Conservation (phyloP, 2,797 vertebrate species). For the Forpus xanthops region DNA sequence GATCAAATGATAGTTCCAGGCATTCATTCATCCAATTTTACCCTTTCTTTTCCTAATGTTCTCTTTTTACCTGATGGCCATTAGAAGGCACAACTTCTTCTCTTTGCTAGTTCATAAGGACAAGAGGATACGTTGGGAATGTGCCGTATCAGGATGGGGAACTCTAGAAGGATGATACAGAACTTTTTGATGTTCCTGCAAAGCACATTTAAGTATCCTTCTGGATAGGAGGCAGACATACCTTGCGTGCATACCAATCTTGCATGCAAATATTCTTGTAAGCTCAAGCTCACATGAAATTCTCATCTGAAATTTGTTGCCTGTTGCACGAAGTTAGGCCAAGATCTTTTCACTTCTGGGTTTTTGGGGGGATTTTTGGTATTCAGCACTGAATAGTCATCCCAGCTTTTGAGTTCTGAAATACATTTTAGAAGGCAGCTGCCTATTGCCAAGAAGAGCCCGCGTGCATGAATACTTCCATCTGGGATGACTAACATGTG, state of each 20-base stretch:
- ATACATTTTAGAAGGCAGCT: slow-evolving; percentile 42
- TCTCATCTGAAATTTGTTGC: neutral
- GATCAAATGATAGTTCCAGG: neutral
- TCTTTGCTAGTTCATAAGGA: slow-evolving; percentile 30
- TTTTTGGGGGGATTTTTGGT: neutral
- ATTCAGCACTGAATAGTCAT: slow-evolving; percentile 31
- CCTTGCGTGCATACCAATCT: neutral
- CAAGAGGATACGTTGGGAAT: neutral
- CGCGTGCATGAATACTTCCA: slow-evolving; percentile 38
- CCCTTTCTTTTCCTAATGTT: slow-evolving; percentile 46
- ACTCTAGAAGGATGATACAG: neutral
- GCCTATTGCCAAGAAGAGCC: slow-evolving; percentile 49
- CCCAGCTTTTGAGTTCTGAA: slow-evolving; percentile 45
- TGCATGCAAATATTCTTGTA: neutral
- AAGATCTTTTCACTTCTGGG: slow-evolving; percentile 37
- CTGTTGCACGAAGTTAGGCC: slow-evolving; percentile 17
- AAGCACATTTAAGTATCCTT: neutral
- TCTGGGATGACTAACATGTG: slow-evolving; percentile 62
- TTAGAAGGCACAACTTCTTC: slow-evolving; percentile 57
- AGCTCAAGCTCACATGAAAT: neutral
- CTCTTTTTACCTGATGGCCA: neutral
- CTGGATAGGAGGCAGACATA: neutral
- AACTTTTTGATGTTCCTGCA: neutral
- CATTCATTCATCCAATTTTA: slow-evolving; percentile 7
- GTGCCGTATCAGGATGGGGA: neutral